A percentile compares a stretch with the other conserved stretches of the same genome.
phyloP scores from a whole-genome alignment of 2,797 vertebrate species.

The Enteromius argenteus region DNA sequence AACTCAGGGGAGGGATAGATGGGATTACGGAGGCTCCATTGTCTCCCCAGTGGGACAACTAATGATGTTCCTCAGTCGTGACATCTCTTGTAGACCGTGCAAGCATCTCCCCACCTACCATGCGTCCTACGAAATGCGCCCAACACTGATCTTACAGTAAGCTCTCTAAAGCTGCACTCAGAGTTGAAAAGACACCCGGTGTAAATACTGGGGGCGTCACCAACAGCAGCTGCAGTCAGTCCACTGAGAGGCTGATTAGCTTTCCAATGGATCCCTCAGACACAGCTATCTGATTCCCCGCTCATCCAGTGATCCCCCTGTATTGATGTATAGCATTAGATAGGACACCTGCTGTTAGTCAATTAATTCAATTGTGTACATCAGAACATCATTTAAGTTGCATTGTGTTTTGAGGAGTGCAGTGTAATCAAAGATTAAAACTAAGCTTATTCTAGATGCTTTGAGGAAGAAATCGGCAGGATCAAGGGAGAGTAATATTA shows the following conservation, averaged over 20 bases:
- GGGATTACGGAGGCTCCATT: conserved; percentile 59
- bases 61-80: conserved; percentile 63
- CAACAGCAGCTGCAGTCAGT: conserved; percentile 57
- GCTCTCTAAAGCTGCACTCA: conserved; percentile 60
- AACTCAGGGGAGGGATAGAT: conserved; percentile 62
- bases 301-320: conserved; percentile 49
- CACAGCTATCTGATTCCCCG: conserved; percentile 49
- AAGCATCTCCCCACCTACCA: conserved; percentile 53
- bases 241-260: conserved; percentile 60
- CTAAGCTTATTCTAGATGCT: conserved; percentile 47
- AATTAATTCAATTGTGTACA: conserved; percentile 60
- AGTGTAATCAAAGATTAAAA: conserved; percentile 59
- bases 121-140: conserved; percentile 39
- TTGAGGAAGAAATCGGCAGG: conserved; percentile 39
- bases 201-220: conserved; percentile 54
- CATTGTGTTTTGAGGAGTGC: conserved; percentile 52
- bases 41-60: conserved; percentile 60
- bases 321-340: conserved; percentile 60
- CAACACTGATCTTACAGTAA: conserved; percentile 62
- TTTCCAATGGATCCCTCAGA: conserved; percentile 58
- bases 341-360: conserved; percentile 60
- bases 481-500: conserved; percentile 40
- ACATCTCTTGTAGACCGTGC: conserved; percentile 56
- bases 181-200: conserved; percentile 61
- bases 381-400: conserved; percentile 49